These are phyloP conservation scores for Encarsia formosa DNA, from an alignment of 2,888 invertebrate genomes.

Conservation along the genomic window DNA sequence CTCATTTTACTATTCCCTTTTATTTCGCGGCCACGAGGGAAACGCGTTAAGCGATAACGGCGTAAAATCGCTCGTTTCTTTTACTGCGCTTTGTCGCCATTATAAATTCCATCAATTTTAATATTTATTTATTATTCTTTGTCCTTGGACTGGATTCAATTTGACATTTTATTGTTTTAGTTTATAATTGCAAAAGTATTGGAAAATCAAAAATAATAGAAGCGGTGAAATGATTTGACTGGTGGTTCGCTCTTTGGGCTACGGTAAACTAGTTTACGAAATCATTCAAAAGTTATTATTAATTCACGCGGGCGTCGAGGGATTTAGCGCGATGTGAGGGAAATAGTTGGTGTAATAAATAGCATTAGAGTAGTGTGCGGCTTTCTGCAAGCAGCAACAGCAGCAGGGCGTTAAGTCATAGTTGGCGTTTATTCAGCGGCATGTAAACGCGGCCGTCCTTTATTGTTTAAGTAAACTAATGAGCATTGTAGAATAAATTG, in stretches of 20 bases:
- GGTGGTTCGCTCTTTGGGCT: too few species aligned
- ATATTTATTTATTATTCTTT: slow-evolving; percentile 6
- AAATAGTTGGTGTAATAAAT: neutral
- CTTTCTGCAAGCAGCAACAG: too few species aligned
- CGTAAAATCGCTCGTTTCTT: slow-evolving; percentile 18
- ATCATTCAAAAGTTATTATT: too few species aligned
- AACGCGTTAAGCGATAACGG: slow-evolving; percentile 18
- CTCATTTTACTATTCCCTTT: too few species aligned
- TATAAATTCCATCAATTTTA: slow-evolving; percentile 13
- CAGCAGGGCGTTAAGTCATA: neutral
- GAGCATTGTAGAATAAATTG: slow-evolving; percentile 11
- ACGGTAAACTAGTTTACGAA: too few species aligned
- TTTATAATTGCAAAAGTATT: neutral
- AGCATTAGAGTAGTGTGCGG: neutral
- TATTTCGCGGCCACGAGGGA: slow-evolving; percentile 12
- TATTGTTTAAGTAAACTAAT: slow-evolving; percentile 16
- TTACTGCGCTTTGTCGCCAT: slow-evolving; percentile 11
- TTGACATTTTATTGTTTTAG: neutral
- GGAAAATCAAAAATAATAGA: neutral
- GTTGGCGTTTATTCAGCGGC: slow-evolving; percentile 8
- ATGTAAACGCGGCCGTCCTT: slow-evolving; percentile 13
- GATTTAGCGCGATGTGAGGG: too few species aligned
- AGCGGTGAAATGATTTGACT: too few species aligned
- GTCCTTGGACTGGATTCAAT: too few species aligned
- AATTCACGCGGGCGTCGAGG: too few species aligned